phyloP scores from a whole-genome alignment of 1,140 invertebrate species.

The Calycopis cecrops region DNA sequence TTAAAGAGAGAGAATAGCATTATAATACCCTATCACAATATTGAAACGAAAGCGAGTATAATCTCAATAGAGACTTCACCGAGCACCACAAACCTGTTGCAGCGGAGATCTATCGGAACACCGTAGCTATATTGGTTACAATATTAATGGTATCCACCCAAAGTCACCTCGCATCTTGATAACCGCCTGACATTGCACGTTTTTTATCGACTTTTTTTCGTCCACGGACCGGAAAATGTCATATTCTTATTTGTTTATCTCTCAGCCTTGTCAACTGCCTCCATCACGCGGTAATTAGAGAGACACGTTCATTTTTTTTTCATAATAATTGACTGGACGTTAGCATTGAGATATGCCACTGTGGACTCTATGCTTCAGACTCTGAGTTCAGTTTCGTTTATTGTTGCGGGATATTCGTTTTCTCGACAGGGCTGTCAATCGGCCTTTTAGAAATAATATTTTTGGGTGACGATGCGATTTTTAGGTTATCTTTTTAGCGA shows the following conservation, averaged over 20 bases:
- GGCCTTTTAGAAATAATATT: conserved; percentile 49
- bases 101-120: too few relatives aligned
- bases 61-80: too few relatives aligned
- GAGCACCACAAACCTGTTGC: too few relatives aligned
- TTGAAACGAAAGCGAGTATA: too few relatives aligned
- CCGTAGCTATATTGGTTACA: conserved; percentile 2
- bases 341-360: too few relatives aligned
- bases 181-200: conserved; percentile 43
- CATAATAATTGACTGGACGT: conserved; percentile 45
- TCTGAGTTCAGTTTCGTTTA: conserved; percentile 19
- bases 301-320: conserved; percentile 51
- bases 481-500: conserved; percentile 17
- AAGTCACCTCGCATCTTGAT: conserved; percentile 34
- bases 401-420: conserved; percentile 11
- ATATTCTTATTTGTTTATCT: conserved; percentile 60
- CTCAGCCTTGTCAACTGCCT: conserved; percentile 48
- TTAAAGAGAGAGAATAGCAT: too few relatives aligned
- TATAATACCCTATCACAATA: too few relatives aligned
- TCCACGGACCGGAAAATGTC: conserved; percentile 40
- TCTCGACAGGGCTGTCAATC: conserved; percentile 31
- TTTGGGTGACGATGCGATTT: conserved; percentile 56
- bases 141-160: background rate
- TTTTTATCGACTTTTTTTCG: conserved; percentile 33
- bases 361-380: conserved; percentile 10
- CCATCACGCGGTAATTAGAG: conserved; percentile 57